phyloP scores from a whole-genome alignment of 2,888 invertebrate genomes.

The Drosophila paramelanica region DNA sequence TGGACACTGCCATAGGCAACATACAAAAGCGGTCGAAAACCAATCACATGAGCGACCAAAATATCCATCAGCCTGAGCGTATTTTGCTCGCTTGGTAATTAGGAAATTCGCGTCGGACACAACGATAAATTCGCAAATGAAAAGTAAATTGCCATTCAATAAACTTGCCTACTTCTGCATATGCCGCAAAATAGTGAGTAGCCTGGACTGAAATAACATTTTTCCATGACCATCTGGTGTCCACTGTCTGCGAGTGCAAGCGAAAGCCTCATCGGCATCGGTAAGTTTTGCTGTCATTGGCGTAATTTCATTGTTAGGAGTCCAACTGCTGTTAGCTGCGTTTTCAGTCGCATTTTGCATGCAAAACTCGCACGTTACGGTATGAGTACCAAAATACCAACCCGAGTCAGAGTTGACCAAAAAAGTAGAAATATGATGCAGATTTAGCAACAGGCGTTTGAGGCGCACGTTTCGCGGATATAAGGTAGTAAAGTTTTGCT shows the following conservation, averaged over 20 bases:
- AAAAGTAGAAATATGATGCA: conserved; percentile 52
- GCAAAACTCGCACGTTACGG: conserved; percentile 45
- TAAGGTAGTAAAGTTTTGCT: conserved; percentile 44
- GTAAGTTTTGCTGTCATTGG: conserved; percentile 39
- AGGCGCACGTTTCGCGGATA: conserved; percentile 54
- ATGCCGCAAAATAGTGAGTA: conserved; percentile 44
- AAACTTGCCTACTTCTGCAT: conserved; percentile 18
- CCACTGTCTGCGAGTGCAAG: conserved; percentile 22
- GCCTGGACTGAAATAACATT: conserved; percentile 26
- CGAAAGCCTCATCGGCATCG: conserved; percentile 11
- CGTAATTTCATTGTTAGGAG: conserved; percentile 49
- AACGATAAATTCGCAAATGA: conserved; percentile 51
- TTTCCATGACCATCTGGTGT: conserved; percentile 27
- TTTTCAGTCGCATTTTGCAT: conserved; percentile 49
- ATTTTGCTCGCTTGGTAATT: conserved; percentile 31
- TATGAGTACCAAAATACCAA: conserved; percentile 50
- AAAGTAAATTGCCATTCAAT: conserved; percentile 44
- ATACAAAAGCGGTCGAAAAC: conserved; percentile 1
- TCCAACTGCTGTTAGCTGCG: conserved; percentile 12
- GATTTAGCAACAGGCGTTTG: conserved; percentile 31
- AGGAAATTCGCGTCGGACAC: conserved; percentile 17
- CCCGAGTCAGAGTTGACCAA: conserved; percentile 32
- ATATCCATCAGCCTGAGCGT: conserved; percentile 12
- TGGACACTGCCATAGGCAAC: conserved; percentile 1
- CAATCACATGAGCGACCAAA: conserved; percentile 6